Conservation (phyloP, 2,888 invertebrate species). For the Rhagophthalmus giganteus region DNA sequence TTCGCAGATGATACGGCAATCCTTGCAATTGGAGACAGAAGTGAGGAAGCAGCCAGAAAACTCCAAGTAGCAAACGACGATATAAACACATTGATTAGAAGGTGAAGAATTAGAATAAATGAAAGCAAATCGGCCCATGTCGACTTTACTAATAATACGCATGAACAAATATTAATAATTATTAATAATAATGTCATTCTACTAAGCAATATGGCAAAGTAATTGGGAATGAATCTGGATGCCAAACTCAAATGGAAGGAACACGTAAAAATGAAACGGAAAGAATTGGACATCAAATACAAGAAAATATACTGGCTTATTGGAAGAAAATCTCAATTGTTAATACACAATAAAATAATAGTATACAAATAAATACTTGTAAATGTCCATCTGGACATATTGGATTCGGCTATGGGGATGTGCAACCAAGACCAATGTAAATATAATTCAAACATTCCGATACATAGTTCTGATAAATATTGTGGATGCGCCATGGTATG, state of each 20-base stretch:
- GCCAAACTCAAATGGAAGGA: no score
- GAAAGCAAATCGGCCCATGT: constrained; percentile 3
- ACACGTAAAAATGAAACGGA: no score
- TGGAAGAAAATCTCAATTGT: no score
- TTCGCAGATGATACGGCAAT: constrained; percentile 5
- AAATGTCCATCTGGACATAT: constrained; percentile 4
- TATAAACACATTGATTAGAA: constrained; percentile 3
- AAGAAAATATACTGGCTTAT: no score
- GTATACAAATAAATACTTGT: constrained; percentile 7
- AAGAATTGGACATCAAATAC: no score
- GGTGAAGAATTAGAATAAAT: constrained; percentile 12
- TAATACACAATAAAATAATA: constrained; percentile 3
- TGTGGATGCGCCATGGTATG: constrained; percentile 19
- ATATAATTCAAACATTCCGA: constrained; percentile 10
- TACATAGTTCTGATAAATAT: constrained; percentile 16
- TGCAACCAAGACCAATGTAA: constrained; percentile 2
- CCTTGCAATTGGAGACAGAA: constrained; percentile 6
- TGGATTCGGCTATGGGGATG: constrained; percentile 8
- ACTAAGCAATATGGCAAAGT: no score
- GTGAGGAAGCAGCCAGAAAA: constrained; percentile 7
- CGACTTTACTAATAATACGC: constrained; percentile 1
- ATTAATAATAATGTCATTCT: no score
- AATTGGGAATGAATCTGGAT: no score
- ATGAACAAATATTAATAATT: no score
- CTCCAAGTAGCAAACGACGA: constrained; percentile 6